Evolutionary conservation across 2,888 invertebrate genomes (phyloP), one percentile per base, ranked within the genome.

Genomic region (Nowickia ferox): DNA sequence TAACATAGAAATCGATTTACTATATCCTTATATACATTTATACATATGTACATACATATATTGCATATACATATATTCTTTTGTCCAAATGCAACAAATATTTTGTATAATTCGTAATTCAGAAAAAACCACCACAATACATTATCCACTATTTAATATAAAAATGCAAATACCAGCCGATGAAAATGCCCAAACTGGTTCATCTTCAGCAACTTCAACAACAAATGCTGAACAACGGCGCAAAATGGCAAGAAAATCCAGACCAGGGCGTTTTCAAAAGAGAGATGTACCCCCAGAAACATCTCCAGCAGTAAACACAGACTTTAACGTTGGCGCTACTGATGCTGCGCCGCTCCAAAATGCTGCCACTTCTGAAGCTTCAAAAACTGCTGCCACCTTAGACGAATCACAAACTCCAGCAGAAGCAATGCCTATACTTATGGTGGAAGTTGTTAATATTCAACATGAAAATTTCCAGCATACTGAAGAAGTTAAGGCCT

Each of bases 401-500:
- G 84, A 69, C 40, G 80, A 59, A 51, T 6, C 44, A 38, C 75
- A 87, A 53, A 48, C 19, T 2, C 15, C 79, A 19, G 17, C 13
- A 0, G 66, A 78, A 1, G 6, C 82, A 10, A 94, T 94, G 87
- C 94, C 95, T 15, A 94, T 98, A 19, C 92, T 98, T 85, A 98
- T 99, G 97, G 98, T 96, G 0, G 98, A 98, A 93, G 97, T 98
- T 30, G 98, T 98, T 92, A 99, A 99, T 93, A 93, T 98, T 74
- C 94, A 95, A 78, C 97, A 98, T 89, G 96, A 98, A 87, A 96
- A 97, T 88, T 99, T 97, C 92, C 95, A 96, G 87, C 96, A 96
- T 92, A 98, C 97, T 0, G 98, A 98, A 91, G 99, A 99, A 94
- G 96, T 99, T 15, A 99, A 99, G 93, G 99, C 99, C 0, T 92